A percentile compares a stretch with the other conserved stretches of the same genome.
Evolutionary conservation across 2,888 invertebrate species (phyloP).

Genomic region (Microctonus brassicae): DNA sequence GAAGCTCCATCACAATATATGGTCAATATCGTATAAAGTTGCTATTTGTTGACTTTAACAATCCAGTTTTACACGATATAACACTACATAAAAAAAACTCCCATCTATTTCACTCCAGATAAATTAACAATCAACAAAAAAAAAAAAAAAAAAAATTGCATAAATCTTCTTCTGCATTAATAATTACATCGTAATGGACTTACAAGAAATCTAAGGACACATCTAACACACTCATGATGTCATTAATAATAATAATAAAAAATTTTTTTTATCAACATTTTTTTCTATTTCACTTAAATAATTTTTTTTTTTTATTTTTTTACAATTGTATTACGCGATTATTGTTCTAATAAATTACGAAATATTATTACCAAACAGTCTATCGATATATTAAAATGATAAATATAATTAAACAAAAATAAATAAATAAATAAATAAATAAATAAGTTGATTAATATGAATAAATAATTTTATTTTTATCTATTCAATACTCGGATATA

Average conservation of each 20-base stretch:
- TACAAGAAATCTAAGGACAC: conserved; percentile 21
- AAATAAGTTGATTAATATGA: too few species aligned
- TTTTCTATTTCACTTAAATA: neutral
- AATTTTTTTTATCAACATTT: conserved; percentile 13
- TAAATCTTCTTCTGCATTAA: conserved; percentile 48
- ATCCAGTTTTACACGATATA: neutral
- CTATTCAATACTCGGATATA: conserved; percentile 15
- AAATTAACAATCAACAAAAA: conserved; percentile 9
- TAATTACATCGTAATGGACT: conserved; percentile 37
- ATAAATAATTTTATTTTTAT: too few species aligned
- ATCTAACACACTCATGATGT: conserved; percentile 35
- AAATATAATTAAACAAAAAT: too few species aligned
- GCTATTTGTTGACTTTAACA: neutral
- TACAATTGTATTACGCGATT: too few species aligned
- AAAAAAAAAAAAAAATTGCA: conserved; percentile 37
- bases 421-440: too few species aligned
- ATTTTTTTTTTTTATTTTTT: conserved; percentile 5
- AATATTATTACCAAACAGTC: too few species aligned
- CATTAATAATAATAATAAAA: too few species aligned
- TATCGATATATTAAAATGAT: too few species aligned
- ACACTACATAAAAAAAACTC: neutral
- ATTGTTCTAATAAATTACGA: too few species aligned
- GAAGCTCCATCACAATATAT: conserved; percentile 30
- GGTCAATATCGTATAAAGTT: conserved; percentile 15
- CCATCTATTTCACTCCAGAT: neutral